These are phyloP conservation scores for Zele albiditarsus DNA, from an alignment of 2,888 invertebrate species.

Conservation along the genomic window DNA sequence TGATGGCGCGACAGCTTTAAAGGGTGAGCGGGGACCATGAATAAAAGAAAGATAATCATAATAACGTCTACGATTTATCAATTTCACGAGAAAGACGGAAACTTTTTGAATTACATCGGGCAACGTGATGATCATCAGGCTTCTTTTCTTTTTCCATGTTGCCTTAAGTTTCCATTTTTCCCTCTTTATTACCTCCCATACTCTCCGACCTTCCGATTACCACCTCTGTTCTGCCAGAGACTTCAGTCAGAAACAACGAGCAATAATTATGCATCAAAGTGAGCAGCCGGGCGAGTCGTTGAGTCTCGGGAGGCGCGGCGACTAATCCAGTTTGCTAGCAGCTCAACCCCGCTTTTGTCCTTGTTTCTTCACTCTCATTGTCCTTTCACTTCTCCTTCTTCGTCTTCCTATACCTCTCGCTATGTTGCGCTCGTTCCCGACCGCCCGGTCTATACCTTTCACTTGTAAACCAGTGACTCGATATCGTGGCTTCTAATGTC, in stretches of 20 bases:
- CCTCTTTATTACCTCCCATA: too few relatives aligned
- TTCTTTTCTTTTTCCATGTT: slow-evolving; percentile 43
- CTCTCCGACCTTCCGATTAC: neutral
- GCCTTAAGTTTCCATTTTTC: slow-evolving; percentile 22
- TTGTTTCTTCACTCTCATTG: slow-evolving; percentile 15
- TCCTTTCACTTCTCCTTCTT: slow-evolving; percentile 37
- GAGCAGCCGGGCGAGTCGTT: slow-evolving; percentile 53
- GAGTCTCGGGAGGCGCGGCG: slow-evolving; percentile 37
- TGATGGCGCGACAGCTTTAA: slow-evolving; percentile 41
- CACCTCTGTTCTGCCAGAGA: neutral
- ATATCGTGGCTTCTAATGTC: slow-evolving; percentile 51
- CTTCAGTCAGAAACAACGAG: slow-evolving; percentile 48
- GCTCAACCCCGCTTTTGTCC: slow-evolving; percentile 30
- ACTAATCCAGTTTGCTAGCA: slow-evolving; percentile 51
- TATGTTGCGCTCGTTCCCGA: neutral
- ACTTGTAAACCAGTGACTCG: slow-evolving; percentile 41
- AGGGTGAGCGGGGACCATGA: neutral
- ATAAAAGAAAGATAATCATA: slow-evolving; percentile 31
- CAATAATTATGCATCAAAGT: slow-evolving; percentile 64
- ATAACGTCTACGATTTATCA: slow-evolving; percentile 63
- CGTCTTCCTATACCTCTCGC: too few relatives aligned
- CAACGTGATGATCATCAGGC: slow-evolving; percentile 54
- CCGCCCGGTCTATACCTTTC: neutral
- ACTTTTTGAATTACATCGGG: slow-evolving; percentile 67
- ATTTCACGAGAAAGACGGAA: slow-evolving; percentile 62